These are phyloP conservation scores for Aleiodes leptofemur DNA, from an alignment of 2,888 invertebrate species.

Conservation along the genomic window DNA sequence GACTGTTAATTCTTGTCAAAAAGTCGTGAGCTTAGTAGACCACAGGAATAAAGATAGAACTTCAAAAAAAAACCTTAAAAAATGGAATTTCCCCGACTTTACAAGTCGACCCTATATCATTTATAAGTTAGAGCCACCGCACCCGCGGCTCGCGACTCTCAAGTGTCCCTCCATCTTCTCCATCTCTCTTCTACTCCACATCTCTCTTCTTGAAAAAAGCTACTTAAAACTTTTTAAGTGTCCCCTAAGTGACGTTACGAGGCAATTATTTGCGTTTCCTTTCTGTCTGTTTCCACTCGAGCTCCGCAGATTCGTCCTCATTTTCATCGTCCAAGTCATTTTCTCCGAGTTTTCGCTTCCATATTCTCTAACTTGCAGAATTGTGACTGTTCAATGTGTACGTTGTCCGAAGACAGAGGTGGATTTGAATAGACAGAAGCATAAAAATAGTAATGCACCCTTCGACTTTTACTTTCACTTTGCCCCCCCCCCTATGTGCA, in stretches of 20 bases:
- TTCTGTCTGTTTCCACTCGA: constrained; percentile 58
- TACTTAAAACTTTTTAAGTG: constrained; percentile 71
- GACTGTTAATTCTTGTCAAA: constrained; percentile 45
- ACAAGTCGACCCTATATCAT: constrained; percentile 59
- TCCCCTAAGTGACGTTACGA: constrained; percentile 67
- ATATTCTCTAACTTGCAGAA: neutral
- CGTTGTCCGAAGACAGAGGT: neutral
- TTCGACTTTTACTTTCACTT: constrained; percentile 31
- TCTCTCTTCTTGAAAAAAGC: constrained; percentile 57
- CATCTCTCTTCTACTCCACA: constrained; percentile 36
- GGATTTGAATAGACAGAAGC: neutral
- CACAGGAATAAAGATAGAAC: constrained; percentile 12
- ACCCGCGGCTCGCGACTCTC: constrained; percentile 33
- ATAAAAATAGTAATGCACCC: constrained; percentile 7
- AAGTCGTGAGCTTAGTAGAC: constrained; percentile 43
- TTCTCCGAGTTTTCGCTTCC: constrained; percentile 25
- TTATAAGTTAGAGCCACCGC: constrained; percentile 60
- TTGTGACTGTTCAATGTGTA: neutral
- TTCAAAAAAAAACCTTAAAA: neutral
- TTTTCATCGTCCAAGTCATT: constrained; percentile 34
- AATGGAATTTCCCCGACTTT: constrained; percentile 47
- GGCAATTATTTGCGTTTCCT: constrained; percentile 68
- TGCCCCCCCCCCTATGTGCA: constrained; percentile 9
- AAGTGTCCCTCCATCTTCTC: neutral
- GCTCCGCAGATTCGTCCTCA: constrained; percentile 44